A percentile compares a stretch with the other conserved stretches of the same genome.
Evolutionary conservation across 2,888 invertebrate genomes (phyloP).

Genomic region (Lasius platythorax): DNA sequence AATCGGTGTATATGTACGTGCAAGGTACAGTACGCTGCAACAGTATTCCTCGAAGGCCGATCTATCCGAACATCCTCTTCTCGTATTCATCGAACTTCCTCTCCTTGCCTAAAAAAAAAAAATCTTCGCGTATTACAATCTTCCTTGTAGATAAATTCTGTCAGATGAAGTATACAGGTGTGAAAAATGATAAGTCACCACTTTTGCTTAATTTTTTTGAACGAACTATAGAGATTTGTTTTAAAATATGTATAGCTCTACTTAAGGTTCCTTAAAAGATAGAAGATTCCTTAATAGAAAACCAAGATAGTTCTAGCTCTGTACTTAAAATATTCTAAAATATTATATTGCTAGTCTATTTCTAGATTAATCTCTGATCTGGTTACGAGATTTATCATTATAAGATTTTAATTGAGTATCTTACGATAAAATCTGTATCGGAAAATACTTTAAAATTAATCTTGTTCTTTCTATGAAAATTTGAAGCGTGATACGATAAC

Average conservation of each 20-base stretch:
- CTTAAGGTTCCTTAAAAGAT: neutral
- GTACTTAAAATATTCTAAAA: neutral
- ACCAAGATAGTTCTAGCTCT: neutral
- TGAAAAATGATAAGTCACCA: neutral
- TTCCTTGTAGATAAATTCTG: neutral
- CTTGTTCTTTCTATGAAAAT: neutral
- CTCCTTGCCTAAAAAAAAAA: neutral
- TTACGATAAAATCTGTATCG: neutral
- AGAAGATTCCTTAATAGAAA: neutral
- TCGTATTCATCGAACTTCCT: neutral
- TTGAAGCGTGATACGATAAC: neutral
- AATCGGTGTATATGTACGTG: conserved; percentile 50
- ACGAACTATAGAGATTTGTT: neutral
- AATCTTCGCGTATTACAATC: neutral
- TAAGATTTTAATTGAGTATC: neutral
- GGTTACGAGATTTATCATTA: neutral
- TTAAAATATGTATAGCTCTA: neutral
- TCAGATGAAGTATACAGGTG: neutral
- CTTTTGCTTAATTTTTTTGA: neutral
- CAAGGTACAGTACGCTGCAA: conserved; percentile 51
- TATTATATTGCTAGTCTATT: neutral
- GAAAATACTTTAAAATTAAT: conserved; percentile 1
- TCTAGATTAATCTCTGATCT: neutral
- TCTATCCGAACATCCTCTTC: neutral
- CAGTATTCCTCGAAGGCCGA: conserved; percentile 30